A percentile compares a stretch with the other conserved stretches of the same genome.
phyloP scores from a whole-genome alignment of 2,888 invertebrate genomes.

The Caenorhabditis sp. region DNA sequence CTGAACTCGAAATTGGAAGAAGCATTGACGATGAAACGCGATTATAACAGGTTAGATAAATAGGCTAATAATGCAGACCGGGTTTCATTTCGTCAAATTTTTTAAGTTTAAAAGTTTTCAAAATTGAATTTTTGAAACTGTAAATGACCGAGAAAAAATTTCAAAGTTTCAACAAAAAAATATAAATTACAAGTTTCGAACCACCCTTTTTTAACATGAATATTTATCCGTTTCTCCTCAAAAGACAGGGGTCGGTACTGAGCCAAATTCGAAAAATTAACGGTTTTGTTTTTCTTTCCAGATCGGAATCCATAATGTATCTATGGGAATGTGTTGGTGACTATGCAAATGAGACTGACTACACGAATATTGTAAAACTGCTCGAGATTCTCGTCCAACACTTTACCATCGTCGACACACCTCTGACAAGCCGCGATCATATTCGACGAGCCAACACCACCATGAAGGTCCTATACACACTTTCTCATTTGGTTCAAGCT shows the following conservation, averaged over 20 bases:
- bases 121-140: too few relatives aligned
- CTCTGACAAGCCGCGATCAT: slow-evolving; percentile 18
- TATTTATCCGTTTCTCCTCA: too few relatives aligned
- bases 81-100: too few relatives aligned
- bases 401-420: neutral
- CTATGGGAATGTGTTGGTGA: slow-evolving; percentile 51
- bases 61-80: too few relatives aligned
- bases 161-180: too few relatives aligned
- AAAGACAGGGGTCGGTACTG: too few relatives aligned
- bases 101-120: too few relatives aligned
- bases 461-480: slow-evolving; percentile 41
- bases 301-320: slow-evolving; percentile 42
- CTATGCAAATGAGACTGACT: slow-evolving; percentile 40
- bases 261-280: too few relatives aligned
- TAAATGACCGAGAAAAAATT: too few relatives aligned
- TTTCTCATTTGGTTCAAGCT: slow-evolving; percentile 50
- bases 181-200: too few relatives aligned
- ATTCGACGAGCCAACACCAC: slow-evolving; percentile 41
- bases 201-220: too few relatives aligned
- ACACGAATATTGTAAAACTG: slow-evolving; percentile 25
- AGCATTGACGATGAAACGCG: slow-evolving; percentile 15
- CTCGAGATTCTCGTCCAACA: slow-evolving; percentile 18
- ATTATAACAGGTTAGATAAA: slow-evolving; percentile 36
- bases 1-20: slow-evolving; percentile 38
- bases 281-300: too few relatives aligned